A percentile compares a stretch with the other conserved stretches of the same genome.
Conservation (phyloP, 1,140 invertebrate species). For the Drosophila nasuta region DNA sequence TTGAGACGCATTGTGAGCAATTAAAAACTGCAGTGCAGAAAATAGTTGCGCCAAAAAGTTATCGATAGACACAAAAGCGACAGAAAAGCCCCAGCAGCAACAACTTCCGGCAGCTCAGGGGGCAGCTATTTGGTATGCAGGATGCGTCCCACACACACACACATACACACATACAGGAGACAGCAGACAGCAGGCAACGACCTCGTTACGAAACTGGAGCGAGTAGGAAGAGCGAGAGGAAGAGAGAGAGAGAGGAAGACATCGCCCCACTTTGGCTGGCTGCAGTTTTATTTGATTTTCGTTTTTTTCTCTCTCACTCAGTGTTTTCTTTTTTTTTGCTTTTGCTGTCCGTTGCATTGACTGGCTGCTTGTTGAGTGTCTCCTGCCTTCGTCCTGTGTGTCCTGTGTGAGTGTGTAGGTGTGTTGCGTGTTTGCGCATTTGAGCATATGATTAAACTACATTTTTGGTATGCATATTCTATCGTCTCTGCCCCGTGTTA, state of each 20-base stretch:
- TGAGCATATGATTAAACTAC: constrained; percentile 81
- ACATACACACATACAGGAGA: constrained; percentile 26
- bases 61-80: constrained; percentile 52
- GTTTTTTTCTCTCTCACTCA: too few relatives aligned
- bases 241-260: constrained; percentile 20
- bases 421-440: constrained; percentile 80
- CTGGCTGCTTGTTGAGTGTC: constrained; percentile 9
- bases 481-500: constrained; percentile 1
- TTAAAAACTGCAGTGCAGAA: constrained; percentile 64
- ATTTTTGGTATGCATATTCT: constrained; percentile 54
- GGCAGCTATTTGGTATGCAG: constrained; percentile 73
- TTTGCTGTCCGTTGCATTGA: constrained; percentile 31
- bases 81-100: constrained; percentile 5
- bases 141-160: constrained; percentile 60
- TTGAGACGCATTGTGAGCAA: constrained; percentile 66
- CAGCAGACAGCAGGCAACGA: constrained; percentile 61
- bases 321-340: constrained; percentile 13
- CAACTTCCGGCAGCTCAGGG: constrained; percentile 59
- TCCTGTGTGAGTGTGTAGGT: constrained; percentile 46
- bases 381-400: constrained; percentile 37
- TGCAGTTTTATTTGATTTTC: constrained; percentile 57
- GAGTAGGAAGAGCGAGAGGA: background rate
- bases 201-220: constrained; percentile 78
- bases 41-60: constrained; percentile 68
- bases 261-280: constrained; percentile 44